Base-by-base conservation (phyloP, 2,888 invertebrate genomes). In the Leptopilina drosophilae region DNA sequence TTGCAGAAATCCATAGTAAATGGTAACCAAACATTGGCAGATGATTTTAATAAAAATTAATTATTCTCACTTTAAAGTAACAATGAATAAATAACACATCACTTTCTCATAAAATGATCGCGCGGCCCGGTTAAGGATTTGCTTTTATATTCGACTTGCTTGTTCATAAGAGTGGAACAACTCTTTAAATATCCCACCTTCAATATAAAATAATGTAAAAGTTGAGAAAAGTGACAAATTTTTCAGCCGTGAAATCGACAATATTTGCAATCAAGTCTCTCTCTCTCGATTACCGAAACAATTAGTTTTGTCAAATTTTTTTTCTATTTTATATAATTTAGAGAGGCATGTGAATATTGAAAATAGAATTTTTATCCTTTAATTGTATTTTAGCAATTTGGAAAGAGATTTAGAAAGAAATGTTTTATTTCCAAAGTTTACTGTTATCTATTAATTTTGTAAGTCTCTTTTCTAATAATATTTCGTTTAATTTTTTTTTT, bases 121-220 rank as follows among this genome's bases (percentile, higher is more conserved):
- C 80, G 80, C 82, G 82, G 82, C 76, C 62, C 6, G 5, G 78
- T 78, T 11, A 78, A 80, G 80, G 80, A 85, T 85, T 83, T 87
- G 85, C 86, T 91, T 49, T 91, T 91, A 91, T 91, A 91, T 90
- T 81, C n/a, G 88, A 89, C 86, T 88, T 85, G 80, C 82, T 49
- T 56, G n/a, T 56, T 73, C 14, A 33, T 56, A 73, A 73, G 33
- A 73, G 73, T 73, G 26, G 1, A 56, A 73, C 73, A 8, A 53
- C 73, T 62, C 73, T 56, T 67, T 67, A 15, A 53, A 42, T 26
- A 20, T 73, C 33, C 69, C 33, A 14, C 33, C 53, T 2, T 56
- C 26, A n/a, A 15, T 20, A 49, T 20, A 14, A 73, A 81, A 77
- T 9, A 67, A 78, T 20, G 62, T 49, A 80, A 79, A 62, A 77